Percentiles rank a stretch among this genome's conserved stretches.
These are phyloP conservation scores for Acromyrmex heyeri DNA, from an alignment of 1,140 invertebrate species.

Conservation along the genomic window DNA sequence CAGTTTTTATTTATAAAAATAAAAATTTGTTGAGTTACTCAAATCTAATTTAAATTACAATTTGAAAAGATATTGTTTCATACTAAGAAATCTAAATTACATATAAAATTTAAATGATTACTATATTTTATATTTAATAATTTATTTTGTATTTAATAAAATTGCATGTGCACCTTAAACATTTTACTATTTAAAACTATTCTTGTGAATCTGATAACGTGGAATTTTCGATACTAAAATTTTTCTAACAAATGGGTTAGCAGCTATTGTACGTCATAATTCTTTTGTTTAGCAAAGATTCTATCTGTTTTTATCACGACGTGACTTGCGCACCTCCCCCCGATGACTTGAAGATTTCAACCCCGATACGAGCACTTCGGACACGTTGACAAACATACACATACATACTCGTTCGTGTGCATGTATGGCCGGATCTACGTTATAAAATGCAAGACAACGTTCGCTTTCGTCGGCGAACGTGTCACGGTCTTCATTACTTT, in stretches of 20 bases:
- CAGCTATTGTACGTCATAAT: not conserved
- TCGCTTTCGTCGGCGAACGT: constrained; percentile 34
- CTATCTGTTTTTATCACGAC: constrained; percentile 31
- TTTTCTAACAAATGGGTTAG: not conserved
- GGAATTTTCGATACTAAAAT: not conserved
- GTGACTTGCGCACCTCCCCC: constrained; percentile 38
- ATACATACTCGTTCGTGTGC: too few relatives aligned
- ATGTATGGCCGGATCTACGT: not conserved
- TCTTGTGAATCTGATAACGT: not conserved
- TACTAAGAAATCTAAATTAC: not conserved
- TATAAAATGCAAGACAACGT: constrained; percentile 24
- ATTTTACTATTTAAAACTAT: not conserved
- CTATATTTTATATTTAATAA: not conserved
- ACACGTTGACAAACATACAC: constrained; percentile 44
- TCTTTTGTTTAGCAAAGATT: constrained; percentile 27
- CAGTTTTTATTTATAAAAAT: not conserved
- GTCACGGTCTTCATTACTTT: constrained; percentile 63
- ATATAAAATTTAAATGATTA: not conserved
- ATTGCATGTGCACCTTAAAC: not conserved
- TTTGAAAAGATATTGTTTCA: not conserved
- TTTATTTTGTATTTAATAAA: not conserved
- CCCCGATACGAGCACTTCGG: constrained; percentile 19
- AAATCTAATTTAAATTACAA: not conserved
- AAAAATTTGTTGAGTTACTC: not conserved
- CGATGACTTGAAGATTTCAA: constrained; percentile 51